These are phyloP conservation scores for Aphaenogaster floridana DNA, from an alignment of 1,140 invertebrate genomes.

Conservation along the genomic window DNA sequence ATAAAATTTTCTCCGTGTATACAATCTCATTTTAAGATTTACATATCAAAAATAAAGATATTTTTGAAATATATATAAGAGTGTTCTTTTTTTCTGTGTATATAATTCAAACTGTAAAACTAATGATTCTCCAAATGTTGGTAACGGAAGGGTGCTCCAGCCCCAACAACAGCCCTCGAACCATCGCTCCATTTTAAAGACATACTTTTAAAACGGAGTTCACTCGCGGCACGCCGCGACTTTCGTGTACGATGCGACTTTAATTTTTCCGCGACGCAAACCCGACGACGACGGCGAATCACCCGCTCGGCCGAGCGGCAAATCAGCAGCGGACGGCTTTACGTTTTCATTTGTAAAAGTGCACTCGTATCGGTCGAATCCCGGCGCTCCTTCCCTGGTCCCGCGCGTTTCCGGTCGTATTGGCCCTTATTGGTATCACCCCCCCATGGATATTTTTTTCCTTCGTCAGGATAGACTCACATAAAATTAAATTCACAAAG, in stretches of 20 bases:
- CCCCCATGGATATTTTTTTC: conserved; percentile 42
- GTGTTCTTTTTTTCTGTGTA: too few species aligned
- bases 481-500: conserved; percentile 62
- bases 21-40: too few species aligned
- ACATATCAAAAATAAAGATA: too few species aligned
- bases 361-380: conserved; percentile 55
- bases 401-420: conserved; percentile 61
- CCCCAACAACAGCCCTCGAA: not conserved
- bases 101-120: not conserved
- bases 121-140: conserved; percentile 1
- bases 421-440: conserved; percentile 59
- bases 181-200: conserved; percentile 63
- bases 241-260: conserved; percentile 47
- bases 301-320: conserved; percentile 69
- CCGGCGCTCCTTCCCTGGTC: not conserved
- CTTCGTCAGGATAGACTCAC: not conserved
- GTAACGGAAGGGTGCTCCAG: not conserved
- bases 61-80: too few species aligned
- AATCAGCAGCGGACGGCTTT: conserved; percentile 69
- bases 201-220: conserved; percentile 57
- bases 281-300: conserved; percentile 46
- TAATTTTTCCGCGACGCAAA: conserved; percentile 59
- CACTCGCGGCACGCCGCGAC: conserved; percentile 63
- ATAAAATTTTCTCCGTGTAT: too few species aligned
- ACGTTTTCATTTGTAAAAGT: conserved; percentile 78